Percentiles rank a stretch among this genome's conserved stretches.
These are phyloP conservation scores for Hydrolagus affinis DNA, from an alignment of 2,113 vertebrate genomes.

Conservation along the genomic window DNA sequence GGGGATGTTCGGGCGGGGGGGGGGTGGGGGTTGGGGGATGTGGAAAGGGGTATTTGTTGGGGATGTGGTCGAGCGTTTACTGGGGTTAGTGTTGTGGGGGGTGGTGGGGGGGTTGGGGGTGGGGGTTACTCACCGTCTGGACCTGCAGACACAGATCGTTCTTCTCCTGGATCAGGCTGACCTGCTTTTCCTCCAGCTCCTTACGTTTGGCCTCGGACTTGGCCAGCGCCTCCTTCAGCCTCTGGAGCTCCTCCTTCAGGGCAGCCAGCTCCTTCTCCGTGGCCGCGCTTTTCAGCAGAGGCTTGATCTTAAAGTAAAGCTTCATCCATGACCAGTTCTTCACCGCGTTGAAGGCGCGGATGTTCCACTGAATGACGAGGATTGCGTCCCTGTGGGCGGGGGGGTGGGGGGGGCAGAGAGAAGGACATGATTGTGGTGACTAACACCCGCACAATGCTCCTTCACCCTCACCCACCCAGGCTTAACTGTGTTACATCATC, in stretches of 20 bases:
- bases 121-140: slow-evolving; percentile 69
- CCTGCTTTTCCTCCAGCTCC: slow-evolving; percentile 84
- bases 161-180: slow-evolving; percentile 84
- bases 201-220: slow-evolving; percentile 76
- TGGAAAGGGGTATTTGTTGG: neutral
- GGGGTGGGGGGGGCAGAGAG: too few species aligned
- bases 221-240: slow-evolving; percentile 75
- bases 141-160: slow-evolving; percentile 80
- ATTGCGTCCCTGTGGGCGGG: slow-evolving; percentile 58
- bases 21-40: neutral
- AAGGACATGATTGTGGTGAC: too few species aligned
- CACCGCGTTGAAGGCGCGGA: slow-evolving; percentile 79
- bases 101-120: neutral
- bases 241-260: slow-evolving; percentile 75
- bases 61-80: too few species aligned
- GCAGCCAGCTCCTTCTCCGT: slow-evolving; percentile 76
- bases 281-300: slow-evolving; percentile 76
- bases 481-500: too few species aligned
- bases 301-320: slow-evolving; percentile 94
- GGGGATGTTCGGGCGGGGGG: too few species aligned
- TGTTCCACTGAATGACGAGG: slow-evolving; percentile 89
- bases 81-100: too few species aligned
- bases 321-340: slow-evolving; percentile 98
- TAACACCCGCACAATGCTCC: too few species aligned
- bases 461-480: too few species aligned